These are phyloP conservation scores for Pseudomugil tenellus DNA, from an alignment of 2,797 vertebrate species.

Conservation along the genomic window DNA sequence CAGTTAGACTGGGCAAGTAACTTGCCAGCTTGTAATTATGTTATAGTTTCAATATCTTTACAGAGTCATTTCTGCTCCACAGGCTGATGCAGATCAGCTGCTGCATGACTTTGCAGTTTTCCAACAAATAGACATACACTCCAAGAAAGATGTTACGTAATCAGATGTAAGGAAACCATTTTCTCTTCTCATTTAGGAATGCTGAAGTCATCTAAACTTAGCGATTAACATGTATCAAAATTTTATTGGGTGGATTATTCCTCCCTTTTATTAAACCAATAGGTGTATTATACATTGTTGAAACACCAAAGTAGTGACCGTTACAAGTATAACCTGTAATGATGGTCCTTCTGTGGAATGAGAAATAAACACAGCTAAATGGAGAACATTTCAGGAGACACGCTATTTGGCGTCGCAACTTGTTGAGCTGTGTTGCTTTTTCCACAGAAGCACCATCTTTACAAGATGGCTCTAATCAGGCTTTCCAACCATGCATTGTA, in stretches of 20 bases:
- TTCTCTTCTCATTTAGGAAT: neutral
- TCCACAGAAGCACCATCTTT: no score
- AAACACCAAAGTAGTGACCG: no score
- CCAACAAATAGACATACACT: no score
- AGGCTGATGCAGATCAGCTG: constrained; percentile 9
- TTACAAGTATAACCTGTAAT: neutral
- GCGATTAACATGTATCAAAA: no score
- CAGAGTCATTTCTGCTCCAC: constrained; percentile 29
- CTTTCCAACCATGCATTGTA: neutral
- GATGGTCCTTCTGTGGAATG: neutral
- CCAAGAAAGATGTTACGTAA: neutral
- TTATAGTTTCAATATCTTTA: constrained; percentile 37
- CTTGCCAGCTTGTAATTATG: constrained; percentile 53
- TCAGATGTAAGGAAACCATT: neutral
- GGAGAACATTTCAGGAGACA: no score
- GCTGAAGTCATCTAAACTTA: no score
- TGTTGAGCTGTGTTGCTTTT: no score
- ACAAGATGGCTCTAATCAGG: neutral
- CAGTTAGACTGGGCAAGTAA: constrained; percentile 36
- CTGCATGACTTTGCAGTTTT: constrained; percentile 21
- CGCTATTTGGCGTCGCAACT: no score
- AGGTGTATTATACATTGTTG: no score
- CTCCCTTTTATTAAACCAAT: no score
- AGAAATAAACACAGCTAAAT: no score
- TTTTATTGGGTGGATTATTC: no score